Evolutionary conservation across 2,797 vertebrate genomes (phyloP).

Genomic region (Hydrolagus colliei): DNA sequence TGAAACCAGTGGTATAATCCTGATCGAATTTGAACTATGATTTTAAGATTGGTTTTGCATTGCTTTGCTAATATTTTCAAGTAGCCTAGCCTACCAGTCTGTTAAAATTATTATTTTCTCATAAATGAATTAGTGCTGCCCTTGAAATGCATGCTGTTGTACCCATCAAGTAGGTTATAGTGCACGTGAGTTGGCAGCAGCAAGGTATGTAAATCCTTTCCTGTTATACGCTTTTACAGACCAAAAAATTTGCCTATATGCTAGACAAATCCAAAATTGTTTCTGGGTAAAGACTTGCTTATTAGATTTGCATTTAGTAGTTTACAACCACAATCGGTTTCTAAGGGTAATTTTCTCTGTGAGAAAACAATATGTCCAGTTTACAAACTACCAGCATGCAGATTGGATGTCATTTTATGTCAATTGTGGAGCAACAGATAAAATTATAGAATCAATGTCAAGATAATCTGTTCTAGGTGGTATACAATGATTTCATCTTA

Average conservation of each 20-base stretch:
- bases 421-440: not conserved
- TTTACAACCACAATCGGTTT: not conserved
- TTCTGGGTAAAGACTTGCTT: not conserved
- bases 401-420: not conserved
- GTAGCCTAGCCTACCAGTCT: not conserved
- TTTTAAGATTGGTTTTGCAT: not conserved
- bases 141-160: no score
- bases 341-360: not conserved
- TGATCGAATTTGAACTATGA: not conserved
- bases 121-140: not conserved
- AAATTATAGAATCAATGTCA: not conserved
- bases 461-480: not conserved
- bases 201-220: not conserved
- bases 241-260: no score
- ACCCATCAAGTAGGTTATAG: not conserved
- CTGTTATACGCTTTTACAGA: not conserved
- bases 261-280: not conserved
- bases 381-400: not conserved
- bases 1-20: not conserved
- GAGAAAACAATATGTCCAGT: not conserved
- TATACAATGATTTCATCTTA: not conserved
- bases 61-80: not conserved
- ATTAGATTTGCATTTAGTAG: not conserved
- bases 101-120: not conserved
- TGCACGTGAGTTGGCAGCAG: not conserved